Base-by-base conservation (phyloP, 1,140 invertebrate genomes). In the Chionoecetes opilio region DNA sequence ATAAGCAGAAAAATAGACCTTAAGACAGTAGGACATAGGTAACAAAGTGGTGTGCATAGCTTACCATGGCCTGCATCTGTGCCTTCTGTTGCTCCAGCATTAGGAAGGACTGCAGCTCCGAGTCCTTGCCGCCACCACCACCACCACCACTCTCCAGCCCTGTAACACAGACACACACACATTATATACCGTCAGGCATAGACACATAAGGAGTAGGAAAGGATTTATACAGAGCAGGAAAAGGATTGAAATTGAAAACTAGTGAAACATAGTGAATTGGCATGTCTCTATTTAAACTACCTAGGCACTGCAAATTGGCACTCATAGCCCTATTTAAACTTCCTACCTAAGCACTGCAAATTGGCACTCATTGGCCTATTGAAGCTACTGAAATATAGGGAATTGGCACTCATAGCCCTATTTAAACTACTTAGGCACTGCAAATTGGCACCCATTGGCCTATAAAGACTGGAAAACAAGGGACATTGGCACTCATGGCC, bases 1-100 rank as follows among this genome's bases (percentile, higher is more conserved):
- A 84, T 84, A 8, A 0, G 8, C 32, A 32, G 9, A 29, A 84
- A 29, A 85, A 31, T 3, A 35, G 11, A 75, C 63, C 17, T n/a
- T 21, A 85, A 85, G 82, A 11, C 26, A 35, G 29, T 1, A 0
- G 82, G 9, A 5, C 11, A 11, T n/a, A 85, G 34, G 8, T 89
- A 41, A 89, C 87, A 88, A 5, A 89, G 21, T n/a, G 11, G 21
- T 5, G 21, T 75, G 11, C 17, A 17, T 53, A 17, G n/a, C 92
- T 93, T 34, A 93, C 92, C 92, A 93, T 93, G 29, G 92, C 82
- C 84, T 93, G 92, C 92, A 93, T 93, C 38, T 93, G 92, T 86
- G 92, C 92, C 84, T 93, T 93, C 31, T 93, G 92, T 87, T 93
- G 92, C 84, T 93, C 92, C 82, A 93, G 32, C 82, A 93, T 85